A percentile compares a stretch with the other conserved stretches of the same genome.
phyloP scores from a whole-genome alignment of 1,140 invertebrate species.

The Pseudobourletiella spinata region DNA sequence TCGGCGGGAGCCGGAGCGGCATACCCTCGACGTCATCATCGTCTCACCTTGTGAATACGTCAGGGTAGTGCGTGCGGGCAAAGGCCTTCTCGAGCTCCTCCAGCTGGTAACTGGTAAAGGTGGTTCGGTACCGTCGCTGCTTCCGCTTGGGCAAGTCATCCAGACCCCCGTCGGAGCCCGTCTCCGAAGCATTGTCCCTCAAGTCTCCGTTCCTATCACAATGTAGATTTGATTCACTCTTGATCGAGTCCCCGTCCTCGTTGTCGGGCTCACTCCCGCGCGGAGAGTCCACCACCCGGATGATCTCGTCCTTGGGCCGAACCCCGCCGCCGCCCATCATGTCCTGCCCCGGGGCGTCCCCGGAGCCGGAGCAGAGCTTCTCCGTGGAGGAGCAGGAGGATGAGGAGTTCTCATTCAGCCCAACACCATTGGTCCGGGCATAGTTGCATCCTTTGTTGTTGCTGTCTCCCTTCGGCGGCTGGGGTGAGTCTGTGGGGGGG shows the following conservation, averaged over 20 bases:
- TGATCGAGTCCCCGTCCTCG: conserved; percentile 22
- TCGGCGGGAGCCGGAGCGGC: too few relatives aligned
- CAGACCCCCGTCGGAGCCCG: conserved; percentile 62
- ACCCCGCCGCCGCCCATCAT: too few relatives aligned
- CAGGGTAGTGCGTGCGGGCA: conserved; percentile 76
- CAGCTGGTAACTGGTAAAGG: conserved; percentile 89
- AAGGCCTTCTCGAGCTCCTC: conserved; percentile 90
- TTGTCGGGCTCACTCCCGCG: conserved; percentile 13
- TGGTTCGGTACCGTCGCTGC: conserved; percentile 82
- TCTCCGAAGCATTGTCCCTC: conserved; percentile 41
- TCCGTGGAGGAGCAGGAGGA: conserved; percentile 7
- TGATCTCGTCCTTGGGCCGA: conserved; percentile 12
- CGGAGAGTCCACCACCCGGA: conserved; percentile 24
- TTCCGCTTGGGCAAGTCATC: conserved; percentile 85
- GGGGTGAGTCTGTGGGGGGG: background rate
- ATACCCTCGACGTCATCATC: too few relatives aligned
- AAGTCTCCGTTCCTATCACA: conserved; percentile 22
- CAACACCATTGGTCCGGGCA: background rate
- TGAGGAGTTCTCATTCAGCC: conserved; percentile 7
- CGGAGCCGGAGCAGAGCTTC: background rate
- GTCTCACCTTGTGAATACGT: conserved; percentile 91
- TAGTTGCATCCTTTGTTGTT: background rate
- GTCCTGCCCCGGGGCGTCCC: background rate
- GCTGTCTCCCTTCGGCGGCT: background rate
- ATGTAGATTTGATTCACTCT: conserved; percentile 10